A percentile compares a stretch with the other conserved stretches of the same genome.
phyloP scores from a whole-genome alignment of 2,113 vertebrate genomes.

The Neotoma lepida region DNA sequence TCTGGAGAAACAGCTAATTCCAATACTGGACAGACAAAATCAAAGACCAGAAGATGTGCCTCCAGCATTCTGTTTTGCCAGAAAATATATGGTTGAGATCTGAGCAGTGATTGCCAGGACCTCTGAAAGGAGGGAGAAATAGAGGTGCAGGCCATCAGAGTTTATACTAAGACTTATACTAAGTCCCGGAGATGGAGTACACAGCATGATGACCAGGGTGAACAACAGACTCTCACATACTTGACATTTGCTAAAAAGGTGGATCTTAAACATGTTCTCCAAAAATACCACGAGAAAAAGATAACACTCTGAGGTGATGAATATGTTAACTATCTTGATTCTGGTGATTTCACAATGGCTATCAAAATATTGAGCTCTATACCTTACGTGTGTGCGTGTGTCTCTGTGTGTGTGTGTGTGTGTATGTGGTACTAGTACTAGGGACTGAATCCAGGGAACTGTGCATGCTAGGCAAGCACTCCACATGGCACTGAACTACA shows the following conservation, averaged over 20 bases:
- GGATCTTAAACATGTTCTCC: neutral
- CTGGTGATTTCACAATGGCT: neutral
- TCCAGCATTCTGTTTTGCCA: neutral
- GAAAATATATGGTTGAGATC: neutral
- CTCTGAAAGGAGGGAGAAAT: too few species aligned
- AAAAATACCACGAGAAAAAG: neutral
- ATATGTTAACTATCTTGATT: neutral
- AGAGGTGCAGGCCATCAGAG: neutral
- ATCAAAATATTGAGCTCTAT: neutral
- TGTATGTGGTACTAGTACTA: neutral
- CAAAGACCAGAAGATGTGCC: neutral
- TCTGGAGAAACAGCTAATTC: neutral
- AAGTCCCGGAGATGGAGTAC: neutral
- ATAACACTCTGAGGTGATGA: neutral
- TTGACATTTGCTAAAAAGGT: neutral
- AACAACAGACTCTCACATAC: neutral
- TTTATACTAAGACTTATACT: too few species aligned
- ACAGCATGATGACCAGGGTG: neutral
- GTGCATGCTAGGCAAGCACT: neutral
- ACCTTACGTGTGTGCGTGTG: neutral
- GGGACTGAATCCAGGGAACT: neutral
- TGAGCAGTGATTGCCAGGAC: neutral
- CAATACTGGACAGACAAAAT: neutral
- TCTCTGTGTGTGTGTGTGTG: neutral
- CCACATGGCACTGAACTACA: neutral